Percentiles rank a stretch among this genome's conserved stretches.
phyloP scores from a whole-genome alignment of 2,113 vertebrate genomes.

The Taxidea taxus region DNA sequence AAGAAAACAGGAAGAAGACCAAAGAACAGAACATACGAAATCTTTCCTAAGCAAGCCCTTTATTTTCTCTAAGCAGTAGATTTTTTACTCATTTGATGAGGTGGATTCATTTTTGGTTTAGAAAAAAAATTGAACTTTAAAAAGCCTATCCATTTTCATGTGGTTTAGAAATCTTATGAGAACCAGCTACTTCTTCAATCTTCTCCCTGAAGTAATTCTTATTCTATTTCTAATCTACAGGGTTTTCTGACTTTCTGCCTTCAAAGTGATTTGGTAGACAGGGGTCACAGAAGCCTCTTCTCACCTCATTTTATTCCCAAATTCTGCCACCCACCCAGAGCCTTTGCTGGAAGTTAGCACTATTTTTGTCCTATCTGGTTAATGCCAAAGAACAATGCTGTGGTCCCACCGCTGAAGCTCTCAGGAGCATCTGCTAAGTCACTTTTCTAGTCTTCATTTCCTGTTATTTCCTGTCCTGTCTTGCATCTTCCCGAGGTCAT shows the following conservation, averaged over 20 bases:
- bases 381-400: slow-evolving; percentile 33
- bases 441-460: background rate
- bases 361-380: slow-evolving; percentile 51
- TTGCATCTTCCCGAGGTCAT: background rate
- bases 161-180: slow-evolving; percentile 24
- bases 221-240: slow-evolving; percentile 50
- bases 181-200: slow-evolving; percentile 17
- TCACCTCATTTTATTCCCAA: slow-evolving; percentile 22
- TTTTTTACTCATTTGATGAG: background rate
- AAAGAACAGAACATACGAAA: background rate
- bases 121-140: slow-evolving; percentile 15
- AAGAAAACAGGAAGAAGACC: background rate
- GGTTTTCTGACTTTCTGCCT: slow-evolving; percentile 50
- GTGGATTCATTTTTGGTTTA: slow-evolving; percentile 16
- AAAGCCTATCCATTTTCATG: slow-evolving; percentile 47
- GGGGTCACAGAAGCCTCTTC: slow-evolving; percentile 45
- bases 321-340: background rate
- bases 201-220: slow-evolving; percentile 26
- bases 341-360: background rate
- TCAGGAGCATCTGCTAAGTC: background rate
- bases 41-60: background rate
- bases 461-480: background rate
- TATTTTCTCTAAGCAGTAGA: slow-evolving; percentile 46
- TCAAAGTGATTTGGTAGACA: slow-evolving; percentile 22
- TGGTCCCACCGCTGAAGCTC: background rate